These are phyloP conservation scores for Scaptomyza reducta DNA, from an alignment of 2,888 invertebrate species.

Conservation along the genomic window DNA sequence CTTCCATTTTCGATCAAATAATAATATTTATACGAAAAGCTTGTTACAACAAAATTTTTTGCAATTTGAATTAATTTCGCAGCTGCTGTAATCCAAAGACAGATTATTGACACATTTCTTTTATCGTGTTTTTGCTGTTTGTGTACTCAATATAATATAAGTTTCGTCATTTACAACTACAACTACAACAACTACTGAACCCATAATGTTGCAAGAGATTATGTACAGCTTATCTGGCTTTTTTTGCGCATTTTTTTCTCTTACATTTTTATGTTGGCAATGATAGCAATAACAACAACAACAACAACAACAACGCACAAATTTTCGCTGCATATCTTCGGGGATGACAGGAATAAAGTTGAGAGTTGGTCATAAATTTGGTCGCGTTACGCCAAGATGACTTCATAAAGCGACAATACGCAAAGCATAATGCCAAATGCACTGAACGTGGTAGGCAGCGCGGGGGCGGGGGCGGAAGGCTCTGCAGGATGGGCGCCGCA, in stretches of 20 bases:
- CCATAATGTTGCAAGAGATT: constrained; percentile 48
- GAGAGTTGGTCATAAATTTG: constrained; percentile 74
- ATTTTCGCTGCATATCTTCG: constrained; percentile 63
- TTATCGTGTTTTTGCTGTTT: not conserved
- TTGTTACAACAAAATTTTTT: constrained; percentile 4
- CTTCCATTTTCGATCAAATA: not conserved
- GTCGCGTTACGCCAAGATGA: constrained; percentile 76
- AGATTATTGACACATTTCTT: constrained; percentile 10
- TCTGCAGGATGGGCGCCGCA: constrained; percentile 53
- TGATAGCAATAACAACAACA: constrained; percentile 5
- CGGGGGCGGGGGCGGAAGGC: constrained; percentile 16
- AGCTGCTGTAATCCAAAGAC: constrained; percentile 35
- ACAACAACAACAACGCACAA: constrained; percentile 22
- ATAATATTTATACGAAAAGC: constrained; percentile 1
- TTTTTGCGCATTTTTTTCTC: constrained; percentile 48
- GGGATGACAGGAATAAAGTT: constrained; percentile 67
- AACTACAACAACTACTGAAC: constrained; percentile 5
- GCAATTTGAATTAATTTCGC: constrained; percentile 32
- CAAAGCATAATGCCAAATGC: constrained; percentile 79
- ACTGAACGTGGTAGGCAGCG: constrained; percentile 27
- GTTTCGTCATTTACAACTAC: constrained; percentile 1
- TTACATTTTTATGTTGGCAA: constrained; percentile 20
- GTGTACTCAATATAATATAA: not conserved
- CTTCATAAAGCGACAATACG: constrained; percentile 80
- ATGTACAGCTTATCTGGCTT: constrained; percentile 53